Evolutionary conservation across 2,888 invertebrate species (phyloP), one percentile per base, ranked within the genome.

Genomic region (Neria commutata): DNA sequence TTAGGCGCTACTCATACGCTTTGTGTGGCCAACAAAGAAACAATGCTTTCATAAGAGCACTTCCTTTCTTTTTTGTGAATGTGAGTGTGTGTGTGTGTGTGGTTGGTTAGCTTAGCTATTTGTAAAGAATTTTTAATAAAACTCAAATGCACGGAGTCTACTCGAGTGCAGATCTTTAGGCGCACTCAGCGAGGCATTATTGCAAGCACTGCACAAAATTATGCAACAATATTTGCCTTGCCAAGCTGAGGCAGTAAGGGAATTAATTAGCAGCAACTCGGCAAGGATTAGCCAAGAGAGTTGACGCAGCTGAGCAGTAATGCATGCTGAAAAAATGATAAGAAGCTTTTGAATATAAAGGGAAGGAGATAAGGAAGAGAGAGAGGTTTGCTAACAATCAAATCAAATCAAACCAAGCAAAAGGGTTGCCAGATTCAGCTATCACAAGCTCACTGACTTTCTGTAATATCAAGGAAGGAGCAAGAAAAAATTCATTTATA

Each of bases 71-170:
- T n/a, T 66, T 48, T 64, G 49, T 56, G 25, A 59, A 50, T 62
- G 37, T 49, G 45, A 46, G 54, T 50, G 42, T 48, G 58, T 42
- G 33, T 48, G 42, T 48, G 37, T 34, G 54, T 54, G 50, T 33
- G 59, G 56, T 64, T 68, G 55, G 62, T 34, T 26, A 29, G 54
- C 46, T 19, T 54, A 53, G 42, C 26, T 67, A 37, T 25, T 62
- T 67, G 73, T 71, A 74, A 77, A 75, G 77, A 78, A 78, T 77
- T 77, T 77, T 78, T 77, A 77, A 77, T 77, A 78, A 78, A 76
- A 78, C 78, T 78, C 78, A 75, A 78, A 77, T 77, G 78, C 72
- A 73, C 76, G 73, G 64, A 63, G 63, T 65, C 61, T 65, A 62
- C 62, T 54, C 5, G 46, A 45, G 40, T 45, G 51, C 49, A 26